Evolutionary conservation across 2,888 invertebrate genomes (phyloP).

Genomic region (Philonicus albiceps): DNA sequence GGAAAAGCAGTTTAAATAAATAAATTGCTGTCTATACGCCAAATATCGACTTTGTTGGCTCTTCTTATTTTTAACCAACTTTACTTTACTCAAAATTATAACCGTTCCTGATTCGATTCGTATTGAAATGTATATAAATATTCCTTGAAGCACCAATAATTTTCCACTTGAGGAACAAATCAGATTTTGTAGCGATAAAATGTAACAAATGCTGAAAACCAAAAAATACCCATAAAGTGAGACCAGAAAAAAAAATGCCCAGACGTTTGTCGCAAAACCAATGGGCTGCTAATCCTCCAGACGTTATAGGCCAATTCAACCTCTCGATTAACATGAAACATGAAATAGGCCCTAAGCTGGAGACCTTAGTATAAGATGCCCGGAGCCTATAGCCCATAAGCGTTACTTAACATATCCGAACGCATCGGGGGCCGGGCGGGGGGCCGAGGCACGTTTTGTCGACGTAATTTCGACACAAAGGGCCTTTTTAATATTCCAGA

Average conservation of each 20-base stretch:
- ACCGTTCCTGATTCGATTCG: not conserved
- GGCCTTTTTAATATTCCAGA: conserved; percentile 36
- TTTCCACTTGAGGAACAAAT: not conserved
- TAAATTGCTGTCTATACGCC: too few relatives aligned
- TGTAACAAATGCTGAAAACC: not conserved
- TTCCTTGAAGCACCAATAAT: not conserved
- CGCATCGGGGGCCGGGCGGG: not conserved
- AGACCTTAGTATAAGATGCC: not conserved
- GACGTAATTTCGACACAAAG: conserved; percentile 20
- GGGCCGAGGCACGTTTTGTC: not conserved
- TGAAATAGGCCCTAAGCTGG: not conserved
- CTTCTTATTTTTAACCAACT: too few relatives aligned
- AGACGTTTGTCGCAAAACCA: not conserved
- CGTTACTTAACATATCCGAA: conserved; percentile 20
- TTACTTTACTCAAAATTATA: not conserved
- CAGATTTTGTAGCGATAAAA: not conserved
- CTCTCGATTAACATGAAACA: not conserved
- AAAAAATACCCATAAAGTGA: not conserved
- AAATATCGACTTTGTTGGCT: too few relatives aligned
- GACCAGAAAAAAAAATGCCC: not conserved
- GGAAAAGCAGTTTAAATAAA: too few relatives aligned
- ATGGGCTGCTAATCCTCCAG: not conserved
- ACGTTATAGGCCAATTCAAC: not conserved
- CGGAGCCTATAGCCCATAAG: not conserved
- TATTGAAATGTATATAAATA: not conserved